Evolutionary conservation across 2,888 invertebrate genomes (phyloP), one percentile per base, ranked within the genome.

Genomic region (Phlogophora meticulosa): DNA sequence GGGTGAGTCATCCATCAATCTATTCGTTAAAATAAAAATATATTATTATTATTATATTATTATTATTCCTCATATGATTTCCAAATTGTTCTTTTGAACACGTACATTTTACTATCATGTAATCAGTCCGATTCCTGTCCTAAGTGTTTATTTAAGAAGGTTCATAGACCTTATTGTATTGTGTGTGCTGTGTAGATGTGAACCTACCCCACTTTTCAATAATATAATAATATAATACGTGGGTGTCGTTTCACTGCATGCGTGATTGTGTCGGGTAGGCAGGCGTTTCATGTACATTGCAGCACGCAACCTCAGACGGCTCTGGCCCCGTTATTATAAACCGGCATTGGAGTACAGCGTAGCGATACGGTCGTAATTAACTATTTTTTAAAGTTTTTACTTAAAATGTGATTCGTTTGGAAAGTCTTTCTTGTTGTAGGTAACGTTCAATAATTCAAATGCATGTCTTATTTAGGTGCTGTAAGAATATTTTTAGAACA

Each of bases 211-310:
- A 15, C 7, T 57, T 28, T 57, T 20, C 20, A 11, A 46, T n/a
- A n/a, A n/a, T n/a, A n/a, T n/a, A n/a, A n/a, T 71, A 84, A 82
- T 80, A 64, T 66, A 70, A 71, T 76, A 79, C 66, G 72, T 77
- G 73, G 59, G 60, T 71, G 68, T 82, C 68, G 68, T 56, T 62
- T 45, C 43, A 57, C 69, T 70, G 80, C 74, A 84, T 85, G 86
- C 86, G 87, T 88, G 88, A 79, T 85, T 83, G 66, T 83, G 80
- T 72, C 64, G 60, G 80, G 73, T 67, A 72, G 78, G 75, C 72
- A 74, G 78, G 76, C 78, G 76, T 82, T 84, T 77, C 80, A 83
- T 85, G 85, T 85, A 82, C 85, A 82, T 85, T 72, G 76, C 60
- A 64, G 69, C 88, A 88, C 86, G 90, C 88, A 74, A 88, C 66